phyloP scores from a whole-genome alignment of 2,113 vertebrate species.

The Dicrurus megarhynchus region DNA sequence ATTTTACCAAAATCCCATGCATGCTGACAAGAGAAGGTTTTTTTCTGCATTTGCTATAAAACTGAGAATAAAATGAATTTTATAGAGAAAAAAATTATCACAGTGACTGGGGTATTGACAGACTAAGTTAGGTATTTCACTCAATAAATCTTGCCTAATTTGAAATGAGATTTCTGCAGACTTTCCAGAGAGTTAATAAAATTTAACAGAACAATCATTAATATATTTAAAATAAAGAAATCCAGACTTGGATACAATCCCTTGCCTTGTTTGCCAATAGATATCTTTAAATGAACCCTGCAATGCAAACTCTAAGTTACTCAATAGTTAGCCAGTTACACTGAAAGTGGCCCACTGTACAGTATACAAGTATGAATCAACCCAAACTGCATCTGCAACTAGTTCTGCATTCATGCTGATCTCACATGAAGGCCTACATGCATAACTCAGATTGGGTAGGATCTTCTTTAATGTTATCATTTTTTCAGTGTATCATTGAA shows the following conservation, averaged over 20 bases:
- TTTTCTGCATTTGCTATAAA: not conserved
- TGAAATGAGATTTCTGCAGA: not conserved
- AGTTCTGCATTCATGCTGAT: not conserved
- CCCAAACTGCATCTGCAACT: not conserved
- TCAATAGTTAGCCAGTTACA: not conserved
- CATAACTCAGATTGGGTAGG: not conserved
- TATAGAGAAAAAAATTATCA: not conserved
- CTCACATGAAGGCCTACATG: not conserved
- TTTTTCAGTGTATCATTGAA: not conserved
- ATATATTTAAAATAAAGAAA: conserved; percentile 5
- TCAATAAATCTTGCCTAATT: not conserved
- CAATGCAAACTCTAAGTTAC: not conserved
- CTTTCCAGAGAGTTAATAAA: not conserved
- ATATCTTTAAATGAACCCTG: not conserved
- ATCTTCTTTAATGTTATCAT: not conserved
- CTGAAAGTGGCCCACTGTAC: not conserved
- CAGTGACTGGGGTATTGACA: not conserved
- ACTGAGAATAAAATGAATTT: not conserved
- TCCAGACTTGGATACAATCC: not conserved
- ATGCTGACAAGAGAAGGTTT: not conserved
- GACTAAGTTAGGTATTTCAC: not conserved
- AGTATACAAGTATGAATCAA: not conserved
- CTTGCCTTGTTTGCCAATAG: not conserved
- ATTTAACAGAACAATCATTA: not conserved
- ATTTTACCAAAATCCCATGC: not conserved